phyloP scores from a whole-genome alignment of 2,888 invertebrate genomes.

The Micoletzkya japonica region DNA sequence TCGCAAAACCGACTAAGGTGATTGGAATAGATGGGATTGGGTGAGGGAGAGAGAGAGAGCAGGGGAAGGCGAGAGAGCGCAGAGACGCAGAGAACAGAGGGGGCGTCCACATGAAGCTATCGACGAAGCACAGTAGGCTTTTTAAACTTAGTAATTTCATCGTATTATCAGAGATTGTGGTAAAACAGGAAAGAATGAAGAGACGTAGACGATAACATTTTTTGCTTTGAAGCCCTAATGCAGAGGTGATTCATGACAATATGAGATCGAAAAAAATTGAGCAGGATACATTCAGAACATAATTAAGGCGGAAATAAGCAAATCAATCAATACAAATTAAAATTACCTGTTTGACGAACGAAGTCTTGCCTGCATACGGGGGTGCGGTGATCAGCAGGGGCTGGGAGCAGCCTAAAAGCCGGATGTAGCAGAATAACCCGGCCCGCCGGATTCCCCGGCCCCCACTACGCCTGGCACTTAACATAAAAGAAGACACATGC shows the following conservation, averaged over 20 bases:
- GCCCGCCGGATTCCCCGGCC: too few relatives aligned
- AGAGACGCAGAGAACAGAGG: too few relatives aligned
- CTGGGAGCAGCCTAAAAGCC: slow-evolving; percentile 17
- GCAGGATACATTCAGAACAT: background rate
- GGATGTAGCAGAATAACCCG: too few relatives aligned
- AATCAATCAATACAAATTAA: background rate
- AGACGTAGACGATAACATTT: background rate
- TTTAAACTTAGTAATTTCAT: too few relatives aligned
- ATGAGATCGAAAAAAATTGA: background rate
- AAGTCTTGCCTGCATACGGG: slow-evolving; percentile 38
- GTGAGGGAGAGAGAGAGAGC: slow-evolving; percentile 1
- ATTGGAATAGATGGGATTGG: background rate
- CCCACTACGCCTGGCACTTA: too few relatives aligned
- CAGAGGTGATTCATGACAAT: background rate
- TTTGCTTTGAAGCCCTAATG: background rate
- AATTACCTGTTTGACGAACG: slow-evolving; percentile 39
- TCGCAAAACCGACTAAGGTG: background rate
- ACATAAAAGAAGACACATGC: too few relatives aligned
- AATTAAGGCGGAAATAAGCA: slow-evolving; percentile 1
- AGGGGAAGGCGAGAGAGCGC: background rate
- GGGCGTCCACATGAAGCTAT: too few relatives aligned
- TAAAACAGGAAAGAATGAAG: background rate
- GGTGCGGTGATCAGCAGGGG: slow-evolving; percentile 18
- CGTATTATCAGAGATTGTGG: background rate
- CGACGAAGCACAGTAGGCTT: too few relatives aligned